These are phyloP conservation scores for Drosophila ezoana DNA, from an alignment of 2,888 invertebrate species.

Conservation along the genomic window DNA sequence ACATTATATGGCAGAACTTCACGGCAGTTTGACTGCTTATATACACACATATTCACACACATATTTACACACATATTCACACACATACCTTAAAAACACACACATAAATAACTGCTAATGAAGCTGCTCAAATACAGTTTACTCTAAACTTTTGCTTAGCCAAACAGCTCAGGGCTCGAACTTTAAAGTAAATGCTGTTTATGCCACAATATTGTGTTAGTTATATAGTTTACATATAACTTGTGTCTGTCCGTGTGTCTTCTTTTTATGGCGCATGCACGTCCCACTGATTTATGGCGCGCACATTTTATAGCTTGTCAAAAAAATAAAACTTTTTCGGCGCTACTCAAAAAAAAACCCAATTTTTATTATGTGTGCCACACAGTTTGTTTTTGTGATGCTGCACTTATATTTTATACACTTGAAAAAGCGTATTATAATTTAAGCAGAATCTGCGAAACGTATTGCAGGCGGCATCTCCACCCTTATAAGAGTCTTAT, in stretches of 20 bases:
- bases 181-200: conserved; percentile 73
- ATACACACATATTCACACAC: conserved; percentile 3
- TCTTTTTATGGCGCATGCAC: conserved; percentile 36
- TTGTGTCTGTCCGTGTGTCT: conserved; percentile 1
- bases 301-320: conserved; percentile 66
- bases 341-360: conserved; percentile 7
- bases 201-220: conserved; percentile 64
- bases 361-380: conserved; percentile 30
- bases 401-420: conserved; percentile 5
- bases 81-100: conserved; percentile 1
- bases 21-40: not conserved
- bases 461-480: too few species aligned
- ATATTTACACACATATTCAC: not conserved
- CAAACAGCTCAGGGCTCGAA: conserved; percentile 57
- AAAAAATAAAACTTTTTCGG: conserved; percentile 65
- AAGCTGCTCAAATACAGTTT: conserved; percentile 58
- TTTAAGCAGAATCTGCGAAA: too few species aligned
- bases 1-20: not conserved
- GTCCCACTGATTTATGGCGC: conserved; percentile 69
- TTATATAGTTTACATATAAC: conserved; percentile 23
- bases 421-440: not conserved
- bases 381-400: conserved; percentile 22
- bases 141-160: conserved; percentile 55
- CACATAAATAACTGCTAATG: conserved; percentile 61
- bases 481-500: too few species aligned